Evolutionary conservation across 64 coral and sea anemone species (phyloP).

Genomic region (Montipora capricornis): DNA sequence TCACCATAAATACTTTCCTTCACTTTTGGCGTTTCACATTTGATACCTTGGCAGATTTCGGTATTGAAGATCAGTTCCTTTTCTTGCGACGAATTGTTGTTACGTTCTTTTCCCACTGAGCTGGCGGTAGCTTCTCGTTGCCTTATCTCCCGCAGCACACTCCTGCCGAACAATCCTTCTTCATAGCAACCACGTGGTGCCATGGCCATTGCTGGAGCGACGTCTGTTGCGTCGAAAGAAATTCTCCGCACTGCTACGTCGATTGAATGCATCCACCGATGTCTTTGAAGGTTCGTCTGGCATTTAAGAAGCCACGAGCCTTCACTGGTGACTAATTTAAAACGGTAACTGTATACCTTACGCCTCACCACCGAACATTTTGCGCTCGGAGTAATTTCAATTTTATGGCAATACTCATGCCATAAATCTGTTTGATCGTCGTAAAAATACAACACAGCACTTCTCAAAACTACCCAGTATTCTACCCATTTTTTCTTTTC

Average conservation of each 20-base stretch:
- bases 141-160: neutral
- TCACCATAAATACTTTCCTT: neutral
- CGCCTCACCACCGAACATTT: slow-evolving; percentile 77
- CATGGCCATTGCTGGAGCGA: neutral
- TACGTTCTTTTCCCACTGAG: neutral
- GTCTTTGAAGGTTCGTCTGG: slow-evolving; percentile 86
- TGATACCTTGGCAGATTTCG: neutral
- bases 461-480: slow-evolving; percentile 48
- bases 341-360: slow-evolving; percentile 79
- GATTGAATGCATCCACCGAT: slow-evolving; percentile 94
- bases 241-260: slow-evolving; percentile 53
- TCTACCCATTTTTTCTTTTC: slow-evolving; percentile 48
- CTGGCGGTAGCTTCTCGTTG: neutral
- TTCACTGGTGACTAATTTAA: slow-evolving; percentile 62
- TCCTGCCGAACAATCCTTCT: slow-evolving; percentile 37
- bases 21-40: neutral
- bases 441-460: slow-evolving; percentile 54
- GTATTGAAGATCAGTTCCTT: slow-evolving; percentile 2
- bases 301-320: slow-evolving; percentile 76
- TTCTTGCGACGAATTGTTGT: neutral
- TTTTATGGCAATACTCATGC: slow-evolving; percentile 69
- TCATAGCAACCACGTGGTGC: slow-evolving; percentile 16
- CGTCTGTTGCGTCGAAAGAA: slow-evolving; percentile 22
- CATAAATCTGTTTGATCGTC: slow-evolving; percentile 41
- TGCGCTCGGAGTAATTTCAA: slow-evolving; percentile 57